These are phyloP conservation scores for Neelides folsomi DNA, from an alignment of 2,888 invertebrate genomes.

Conservation along the genomic window DNA sequence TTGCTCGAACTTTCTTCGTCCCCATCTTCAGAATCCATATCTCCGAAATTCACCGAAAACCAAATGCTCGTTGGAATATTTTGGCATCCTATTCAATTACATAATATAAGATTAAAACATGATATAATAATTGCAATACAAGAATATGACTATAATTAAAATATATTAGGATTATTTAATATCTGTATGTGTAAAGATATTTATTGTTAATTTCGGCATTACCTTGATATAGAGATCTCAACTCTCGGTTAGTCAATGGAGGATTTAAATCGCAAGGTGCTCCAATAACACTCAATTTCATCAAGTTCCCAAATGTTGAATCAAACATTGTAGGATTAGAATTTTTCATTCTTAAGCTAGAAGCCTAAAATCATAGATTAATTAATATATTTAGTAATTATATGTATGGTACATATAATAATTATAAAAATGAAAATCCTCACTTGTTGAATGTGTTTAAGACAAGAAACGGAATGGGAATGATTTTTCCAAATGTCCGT, in stretches of 20 bases:
- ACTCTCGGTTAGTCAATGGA: conserved; percentile 38
- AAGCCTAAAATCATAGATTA: conserved; percentile 17
- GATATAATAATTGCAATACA: no score
- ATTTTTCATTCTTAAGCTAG: conserved; percentile 32
- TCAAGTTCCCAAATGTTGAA: conserved; percentile 35
- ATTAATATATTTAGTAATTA: background rate
- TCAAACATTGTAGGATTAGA: conserved; percentile 37
- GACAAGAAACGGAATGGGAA: conserved; percentile 20
- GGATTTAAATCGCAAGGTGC: conserved; percentile 41
- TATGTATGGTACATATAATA: background rate
- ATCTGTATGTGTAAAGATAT: conserved; percentile 1
- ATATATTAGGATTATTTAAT: no score
- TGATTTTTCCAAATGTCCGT: conserved; percentile 26
- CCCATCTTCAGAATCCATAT: conserved; percentile 8
- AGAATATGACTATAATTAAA: no score
- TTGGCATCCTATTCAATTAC: conserved; percentile 41
- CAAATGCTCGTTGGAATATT: conserved; percentile 41
- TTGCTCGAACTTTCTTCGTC: conserved; percentile 20
- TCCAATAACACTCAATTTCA: conserved; percentile 39
- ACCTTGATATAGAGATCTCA: conserved; percentile 37
- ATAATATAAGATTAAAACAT: no score
- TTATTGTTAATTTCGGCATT: background rate
- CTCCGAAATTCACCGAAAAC: conserved; percentile 33
- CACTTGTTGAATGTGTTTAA: conserved; percentile 25
- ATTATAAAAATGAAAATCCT: background rate